These are phyloP conservation scores for Scatophagus argus DNA, from an alignment of 2,113 vertebrate genomes.

Conservation along the genomic window DNA sequence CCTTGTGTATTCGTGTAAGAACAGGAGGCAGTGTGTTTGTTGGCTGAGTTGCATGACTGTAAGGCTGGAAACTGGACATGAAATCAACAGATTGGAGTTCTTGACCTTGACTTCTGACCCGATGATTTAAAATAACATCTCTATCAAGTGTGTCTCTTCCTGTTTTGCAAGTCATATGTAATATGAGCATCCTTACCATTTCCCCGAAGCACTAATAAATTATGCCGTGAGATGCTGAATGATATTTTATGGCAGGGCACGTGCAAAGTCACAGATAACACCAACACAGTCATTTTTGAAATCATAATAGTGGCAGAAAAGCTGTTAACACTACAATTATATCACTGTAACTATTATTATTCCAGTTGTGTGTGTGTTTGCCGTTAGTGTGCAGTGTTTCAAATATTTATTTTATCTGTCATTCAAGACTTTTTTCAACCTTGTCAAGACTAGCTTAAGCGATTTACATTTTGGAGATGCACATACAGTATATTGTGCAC, in stretches of 20 bases:
- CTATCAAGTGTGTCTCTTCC: conserved; percentile 8
- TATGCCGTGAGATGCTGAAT: conserved; percentile 38
- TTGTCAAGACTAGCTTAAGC: not conserved
- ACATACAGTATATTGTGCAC: not conserved
- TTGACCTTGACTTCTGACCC: conserved; percentile 19
- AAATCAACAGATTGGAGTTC: conserved; percentile 21
- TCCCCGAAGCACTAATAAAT: conserved; percentile 27
- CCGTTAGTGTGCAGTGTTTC: not conserved
- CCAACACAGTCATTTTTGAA: not conserved
- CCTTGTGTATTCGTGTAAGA: not conserved
- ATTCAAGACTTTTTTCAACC: conserved; percentile 7
- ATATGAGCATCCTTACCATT: conserved; percentile 4
- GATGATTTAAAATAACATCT: conserved; percentile 14
- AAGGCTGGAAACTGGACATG: not conserved
- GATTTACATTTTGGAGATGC: not conserved
- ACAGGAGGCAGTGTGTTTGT: not conserved
- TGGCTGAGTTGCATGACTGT: not conserved
- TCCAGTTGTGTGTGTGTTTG: conserved; percentile 2
- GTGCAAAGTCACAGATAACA: conserved; percentile 12
- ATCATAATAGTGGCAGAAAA: not conserved
- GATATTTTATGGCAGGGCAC: conserved; percentile 36
- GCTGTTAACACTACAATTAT: not conserved
- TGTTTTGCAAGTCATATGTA: conserved; percentile 29
- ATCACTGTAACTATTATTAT: not conserved
- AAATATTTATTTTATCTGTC: conserved; percentile 21